Evolutionary conservation across 2,113 vertebrate species (phyloP), one percentile per base, ranked within the genome.

Genomic region (Arvicanthis niloticus): DNA sequence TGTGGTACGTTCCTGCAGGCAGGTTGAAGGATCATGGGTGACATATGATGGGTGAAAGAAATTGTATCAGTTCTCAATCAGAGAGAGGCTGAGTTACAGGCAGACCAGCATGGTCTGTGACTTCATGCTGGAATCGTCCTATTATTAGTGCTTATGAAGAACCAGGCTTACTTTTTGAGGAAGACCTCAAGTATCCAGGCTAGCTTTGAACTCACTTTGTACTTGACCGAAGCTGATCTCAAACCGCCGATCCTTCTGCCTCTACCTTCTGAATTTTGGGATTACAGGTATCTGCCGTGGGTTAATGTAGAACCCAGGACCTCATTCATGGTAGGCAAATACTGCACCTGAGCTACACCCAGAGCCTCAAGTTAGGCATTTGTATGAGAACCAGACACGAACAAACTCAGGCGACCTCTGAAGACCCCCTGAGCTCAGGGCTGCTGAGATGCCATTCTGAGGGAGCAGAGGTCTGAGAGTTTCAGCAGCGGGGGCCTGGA

Each of bases 1-100:
- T 91, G 95, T 56, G 92, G 97, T 77, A 92, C 96, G 56, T 97
- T 97, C 62, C 65, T 96, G 95, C 92, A 98, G 98, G 97, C 85
- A 92, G 60, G 89, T 6, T 29, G 91, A 85, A 96, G 96, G 96
- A 92, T 96, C 94, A 45, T 95, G 93, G 94, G 89, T 91, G 88
- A 62, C 91, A 88, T 84, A 45, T 95, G 94, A 96, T 51, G 94
- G 97, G 78, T 7, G 22, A 97, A 96, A 91, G 96, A 81, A 78
- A 95, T 98, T 95, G 95, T 75, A 96, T 70, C 12, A 88, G 96
- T 97, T 96, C 93, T 93, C 94, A 70, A 48, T 96, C 97, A 95
- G 16, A 84, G 96, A 81, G 93, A 92, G 95, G 91, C 86, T 89
- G 95, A 94, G 94, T 88, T 94, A 95, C 58, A 77, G n/a, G 95